phyloP scores from a whole-genome alignment of 2,888 invertebrate genomes.

The Apodemia zela region DNA sequence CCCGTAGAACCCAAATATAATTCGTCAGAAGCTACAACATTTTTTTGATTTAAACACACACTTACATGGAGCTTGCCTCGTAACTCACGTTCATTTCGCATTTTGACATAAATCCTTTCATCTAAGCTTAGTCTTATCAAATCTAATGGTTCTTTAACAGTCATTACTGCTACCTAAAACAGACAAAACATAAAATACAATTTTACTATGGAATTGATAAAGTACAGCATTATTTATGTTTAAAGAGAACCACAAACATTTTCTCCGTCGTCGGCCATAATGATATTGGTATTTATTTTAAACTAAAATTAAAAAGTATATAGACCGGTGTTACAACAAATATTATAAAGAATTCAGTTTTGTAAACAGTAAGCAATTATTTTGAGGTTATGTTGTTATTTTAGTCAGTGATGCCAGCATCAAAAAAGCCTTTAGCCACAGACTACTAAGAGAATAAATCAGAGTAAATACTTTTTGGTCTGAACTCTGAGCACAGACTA shows the following conservation, averaged over 20 bases:
- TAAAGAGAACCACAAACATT: conserved; percentile 49
- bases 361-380: too few species aligned
- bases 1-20: too few species aligned
- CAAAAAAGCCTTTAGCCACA: too few species aligned
- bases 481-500: too few species aligned
- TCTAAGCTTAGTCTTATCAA: conserved; percentile 97
- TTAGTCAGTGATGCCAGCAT: too few species aligned
- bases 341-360: too few species aligned
- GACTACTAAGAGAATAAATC: too few species aligned
- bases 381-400: too few species aligned
- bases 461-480: too few species aligned
- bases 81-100: conserved; percentile 99
- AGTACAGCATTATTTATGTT: background rate
- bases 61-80: conserved; percentile 95
- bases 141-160: conserved; percentile 98
- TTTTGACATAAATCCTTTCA: conserved; percentile 99
- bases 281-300: background rate
- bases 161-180: conserved; percentile 89
- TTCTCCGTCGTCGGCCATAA: conserved; percentile 72
- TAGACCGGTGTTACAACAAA: too few species aligned
- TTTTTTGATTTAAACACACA: conserved; percentile 25
- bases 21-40: too few species aligned
- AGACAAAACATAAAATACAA: conserved; percentile 32
- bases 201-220: background rate
- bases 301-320: too few species aligned